A percentile compares a stretch with the other conserved stretches of the same genome.
Evolutionary conservation across 92 coral and sea anemone genomes (phyloP).

Genomic region (Epizoanthus fatuus): DNA sequence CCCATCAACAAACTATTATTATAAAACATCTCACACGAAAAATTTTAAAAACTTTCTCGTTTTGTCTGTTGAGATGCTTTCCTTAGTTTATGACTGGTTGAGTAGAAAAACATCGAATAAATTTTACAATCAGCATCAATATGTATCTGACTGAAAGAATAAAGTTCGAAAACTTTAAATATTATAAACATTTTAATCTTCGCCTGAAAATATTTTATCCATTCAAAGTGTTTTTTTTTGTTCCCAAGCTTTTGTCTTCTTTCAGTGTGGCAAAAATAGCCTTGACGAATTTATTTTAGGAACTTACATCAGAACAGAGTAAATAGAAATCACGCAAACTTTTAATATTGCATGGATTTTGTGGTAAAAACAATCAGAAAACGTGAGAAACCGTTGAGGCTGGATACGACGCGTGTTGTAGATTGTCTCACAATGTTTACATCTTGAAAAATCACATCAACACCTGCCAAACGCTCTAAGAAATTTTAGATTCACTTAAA

Average conservation of each 20-base stretch:
- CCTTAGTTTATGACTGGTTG: background rate
- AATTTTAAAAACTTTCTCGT: background rate
- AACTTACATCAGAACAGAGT: background rate
- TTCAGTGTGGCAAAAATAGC: background rate
- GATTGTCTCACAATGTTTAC: no score
- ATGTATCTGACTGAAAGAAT: background rate
- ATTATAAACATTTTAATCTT: background rate
- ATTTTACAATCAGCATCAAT: no score
- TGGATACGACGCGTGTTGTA: no score
- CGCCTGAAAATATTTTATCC: background rate
- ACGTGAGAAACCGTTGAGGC: no score
- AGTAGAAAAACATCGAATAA: background rate
- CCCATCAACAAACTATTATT: background rate
- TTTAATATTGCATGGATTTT: background rate
- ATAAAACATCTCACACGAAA: background rate
- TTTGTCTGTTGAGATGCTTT: background rate
- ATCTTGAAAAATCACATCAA: no score
- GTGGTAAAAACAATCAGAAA: background rate
- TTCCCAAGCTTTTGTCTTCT: no score
- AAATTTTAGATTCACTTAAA: no score
- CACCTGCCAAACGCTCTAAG: no score
- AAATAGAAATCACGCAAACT: constrained; percentile 2
- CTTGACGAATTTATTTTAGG: constrained; percentile 10
- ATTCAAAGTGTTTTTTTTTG: no score
- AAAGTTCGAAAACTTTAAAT: background rate